Percentiles rank a stretch among this genome's conserved stretches.
Conservation (phyloP, 2,113 vertebrate genomes). For the Oreochromis niloticus region DNA sequence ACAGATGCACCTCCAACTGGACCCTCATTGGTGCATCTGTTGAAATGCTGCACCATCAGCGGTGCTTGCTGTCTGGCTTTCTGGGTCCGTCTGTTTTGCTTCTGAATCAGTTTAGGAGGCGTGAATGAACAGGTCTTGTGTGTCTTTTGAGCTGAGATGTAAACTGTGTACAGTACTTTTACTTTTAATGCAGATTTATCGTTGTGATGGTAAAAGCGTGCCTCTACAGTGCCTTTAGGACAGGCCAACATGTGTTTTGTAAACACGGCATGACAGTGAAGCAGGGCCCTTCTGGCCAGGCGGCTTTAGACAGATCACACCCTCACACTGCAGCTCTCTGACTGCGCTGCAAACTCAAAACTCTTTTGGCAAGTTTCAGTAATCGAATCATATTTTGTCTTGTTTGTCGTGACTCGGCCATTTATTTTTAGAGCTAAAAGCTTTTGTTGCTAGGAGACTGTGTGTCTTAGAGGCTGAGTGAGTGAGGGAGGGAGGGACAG, state of each 20-base stretch:
- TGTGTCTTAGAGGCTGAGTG: conserved; percentile 44
- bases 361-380: conserved; percentile 39
- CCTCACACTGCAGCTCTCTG: neutral
- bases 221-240: neutral
- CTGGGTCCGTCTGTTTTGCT: neutral
- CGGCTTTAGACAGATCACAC: neutral
- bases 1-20: conserved; percentile 1
- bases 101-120: neutral
- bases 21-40: neutral
- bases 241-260: neutral
- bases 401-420: conserved; percentile 56
- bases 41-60: neutral
- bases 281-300: neutral
- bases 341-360: neutral
- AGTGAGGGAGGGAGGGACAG: conserved; percentile 48
- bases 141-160: neutral
- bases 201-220: neutral
- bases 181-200: neutral
- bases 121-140: neutral
- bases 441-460: conserved; percentile 76
- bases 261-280: neutral
- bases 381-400: conserved; percentile 59
- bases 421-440: conserved; percentile 74
- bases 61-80: neutral
- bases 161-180: neutral